Conservation (phyloP, 2,797 vertebrate genomes). For the Cryptoblepharus egeriae region DNA sequence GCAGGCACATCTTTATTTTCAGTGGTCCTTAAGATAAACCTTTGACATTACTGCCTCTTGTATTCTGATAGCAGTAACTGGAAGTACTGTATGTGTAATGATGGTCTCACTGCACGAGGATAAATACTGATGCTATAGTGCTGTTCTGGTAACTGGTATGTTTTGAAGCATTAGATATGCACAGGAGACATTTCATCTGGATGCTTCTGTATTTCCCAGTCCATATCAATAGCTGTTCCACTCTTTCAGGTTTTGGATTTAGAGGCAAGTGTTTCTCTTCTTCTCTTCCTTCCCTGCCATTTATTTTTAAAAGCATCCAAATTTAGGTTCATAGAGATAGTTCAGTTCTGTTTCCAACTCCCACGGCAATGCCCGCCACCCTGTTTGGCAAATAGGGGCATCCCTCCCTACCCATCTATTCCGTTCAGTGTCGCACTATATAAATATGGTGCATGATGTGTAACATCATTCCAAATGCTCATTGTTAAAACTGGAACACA, state of each 20-base stretch:
- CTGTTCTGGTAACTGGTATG: not conserved
- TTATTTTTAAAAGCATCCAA: no score
- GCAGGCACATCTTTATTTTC: no score
- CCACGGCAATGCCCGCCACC: not conserved
- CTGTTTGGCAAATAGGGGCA: slow-evolving; percentile 31
- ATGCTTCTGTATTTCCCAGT: not conserved
- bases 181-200: not conserved
- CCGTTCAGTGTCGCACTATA: slow-evolving; percentile 5
- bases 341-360: not conserved
- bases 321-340: not conserved
- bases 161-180: not conserved
- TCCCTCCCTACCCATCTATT: not conserved
- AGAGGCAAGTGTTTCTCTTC: not conserved
- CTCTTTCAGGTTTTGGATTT: no score
- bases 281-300: not conserved
- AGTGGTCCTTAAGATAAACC: no score
- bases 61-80: not conserved
- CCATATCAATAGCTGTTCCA: not conserved
- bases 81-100: not conserved
- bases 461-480: slow-evolving; percentile 13
- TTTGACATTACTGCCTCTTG: no score
- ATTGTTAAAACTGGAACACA: not conserved
- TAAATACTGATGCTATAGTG: not conserved
- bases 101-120: not conserved
- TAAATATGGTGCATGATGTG: slow-evolving; percentile 12